Evolutionary conservation across 30 jellyfish, hydroid and myxozoan species (phyloP).

Genomic region (Turritopsis dohrnii): DNA sequence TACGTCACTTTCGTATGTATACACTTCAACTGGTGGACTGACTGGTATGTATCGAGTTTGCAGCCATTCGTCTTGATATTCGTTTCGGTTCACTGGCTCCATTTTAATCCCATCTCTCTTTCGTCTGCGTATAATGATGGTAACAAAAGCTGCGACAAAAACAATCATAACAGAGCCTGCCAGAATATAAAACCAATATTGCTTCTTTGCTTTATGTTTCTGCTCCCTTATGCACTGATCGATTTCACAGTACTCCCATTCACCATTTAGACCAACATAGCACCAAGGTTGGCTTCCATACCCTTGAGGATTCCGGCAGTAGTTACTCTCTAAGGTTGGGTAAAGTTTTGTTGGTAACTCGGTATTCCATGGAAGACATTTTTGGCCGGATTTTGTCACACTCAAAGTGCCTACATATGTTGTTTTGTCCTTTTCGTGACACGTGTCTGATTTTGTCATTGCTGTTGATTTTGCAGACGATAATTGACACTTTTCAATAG

Average conservation of each 20-base stretch:
- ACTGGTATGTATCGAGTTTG: not conserved
- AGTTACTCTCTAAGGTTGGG: not conserved
- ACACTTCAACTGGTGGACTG: not conserved
- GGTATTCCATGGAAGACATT: not conserved
- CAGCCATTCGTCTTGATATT: not conserved
- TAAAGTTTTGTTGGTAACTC: not conserved
- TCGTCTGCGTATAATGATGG: not conserved
- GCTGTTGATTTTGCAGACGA: not conserved
- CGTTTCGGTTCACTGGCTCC: not conserved
- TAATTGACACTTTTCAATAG: not conserved
- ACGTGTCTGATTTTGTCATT: not conserved
- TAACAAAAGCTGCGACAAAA: not conserved
- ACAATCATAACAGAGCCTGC: not conserved
- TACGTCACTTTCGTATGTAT: not conserved
- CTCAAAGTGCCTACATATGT: not conserved
- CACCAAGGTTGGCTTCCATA: not conserved
- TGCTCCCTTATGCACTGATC: not conserved
- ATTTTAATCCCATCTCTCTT: not conserved
- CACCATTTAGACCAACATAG: not conserved
- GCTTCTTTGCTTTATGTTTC: not conserved
- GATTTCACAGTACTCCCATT: not conserved
- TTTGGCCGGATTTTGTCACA: not conserved
- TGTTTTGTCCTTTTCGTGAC: not conserved
- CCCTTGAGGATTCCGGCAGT: not conserved
- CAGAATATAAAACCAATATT: not conserved